These are phyloP conservation scores for Myripristis jacobus DNA, from an alignment of 2,797 vertebrate genomes.

Conservation along the genomic window DNA sequence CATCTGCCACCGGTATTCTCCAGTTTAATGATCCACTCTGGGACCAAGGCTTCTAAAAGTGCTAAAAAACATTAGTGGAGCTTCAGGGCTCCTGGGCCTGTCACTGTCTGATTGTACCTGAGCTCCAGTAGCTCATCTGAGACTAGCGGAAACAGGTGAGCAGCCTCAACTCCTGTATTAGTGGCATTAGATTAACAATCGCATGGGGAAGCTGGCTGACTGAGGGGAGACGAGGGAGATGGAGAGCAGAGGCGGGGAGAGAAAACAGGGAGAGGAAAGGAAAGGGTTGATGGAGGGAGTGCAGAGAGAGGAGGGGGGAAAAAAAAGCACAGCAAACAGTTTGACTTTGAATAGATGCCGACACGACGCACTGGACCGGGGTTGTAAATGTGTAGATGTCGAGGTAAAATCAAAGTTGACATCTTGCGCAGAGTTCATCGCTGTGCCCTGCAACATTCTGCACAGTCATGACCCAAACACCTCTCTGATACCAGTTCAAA, in stretches of 20 bases:
- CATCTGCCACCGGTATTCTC: constrained; percentile 61
- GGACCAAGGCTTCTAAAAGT: constrained; percentile 67
- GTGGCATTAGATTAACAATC: constrained; percentile 63
- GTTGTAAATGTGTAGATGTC: no score
- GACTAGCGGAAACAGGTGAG: constrained; percentile 68
- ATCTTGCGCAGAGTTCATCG: no score
- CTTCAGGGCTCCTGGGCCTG: constrained; percentile 64
- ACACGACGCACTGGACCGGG: no score
- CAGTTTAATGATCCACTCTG: constrained; percentile 79
- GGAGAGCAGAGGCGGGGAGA: neutral
- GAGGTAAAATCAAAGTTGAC: no score
- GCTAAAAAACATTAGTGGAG: constrained; percentile 63
- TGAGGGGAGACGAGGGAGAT: constrained; percentile 7
- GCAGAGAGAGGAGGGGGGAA: constrained; percentile 1
- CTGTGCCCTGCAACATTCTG: constrained; percentile 2
- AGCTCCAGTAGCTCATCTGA: constrained; percentile 58
- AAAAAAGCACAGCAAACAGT: neutral
- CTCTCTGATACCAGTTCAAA: neutral
- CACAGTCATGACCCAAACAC: constrained; percentile 15
- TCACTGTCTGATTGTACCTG: constrained; percentile 64
- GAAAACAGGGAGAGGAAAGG: neutral
- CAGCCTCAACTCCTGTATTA: constrained; percentile 43
- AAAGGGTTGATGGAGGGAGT: constrained; percentile 13
- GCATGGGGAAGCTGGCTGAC: constrained; percentile 34
- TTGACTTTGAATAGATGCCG: no score